phyloP scores from a whole-genome alignment of 2,888 invertebrate species.

The Cheilosia variabilis region DNA sequence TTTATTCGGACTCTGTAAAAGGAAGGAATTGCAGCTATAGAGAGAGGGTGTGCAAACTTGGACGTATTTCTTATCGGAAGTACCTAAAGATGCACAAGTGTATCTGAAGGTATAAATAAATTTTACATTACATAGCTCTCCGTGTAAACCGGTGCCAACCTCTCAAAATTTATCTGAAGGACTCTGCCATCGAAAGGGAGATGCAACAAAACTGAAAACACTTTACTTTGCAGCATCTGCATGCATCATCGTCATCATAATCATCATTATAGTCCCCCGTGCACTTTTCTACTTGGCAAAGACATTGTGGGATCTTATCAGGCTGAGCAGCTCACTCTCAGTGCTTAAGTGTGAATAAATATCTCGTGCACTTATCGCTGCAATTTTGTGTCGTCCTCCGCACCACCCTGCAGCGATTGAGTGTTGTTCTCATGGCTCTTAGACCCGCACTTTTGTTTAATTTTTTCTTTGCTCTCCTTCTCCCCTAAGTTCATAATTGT shows the following conservation, averaged over 20 bases:
- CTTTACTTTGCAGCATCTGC: constrained; percentile 66
- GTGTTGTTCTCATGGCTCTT: constrained; percentile 61
- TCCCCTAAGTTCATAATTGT: constrained; percentile 64
- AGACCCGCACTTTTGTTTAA: constrained; percentile 22
- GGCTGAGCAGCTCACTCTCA: constrained; percentile 39
- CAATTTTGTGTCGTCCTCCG: constrained; percentile 47
- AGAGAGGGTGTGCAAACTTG: too few species aligned
- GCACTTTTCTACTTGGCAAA: constrained; percentile 58
- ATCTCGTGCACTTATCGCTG: constrained; percentile 70
- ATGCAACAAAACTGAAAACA: constrained; percentile 30
- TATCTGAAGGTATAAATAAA: background rate
- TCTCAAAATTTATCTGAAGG: constrained; percentile 46
- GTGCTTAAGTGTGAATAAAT: constrained; percentile 52
- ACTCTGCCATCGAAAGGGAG: constrained; percentile 22
- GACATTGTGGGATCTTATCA: constrained; percentile 64
- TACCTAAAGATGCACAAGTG: constrained; percentile 5
- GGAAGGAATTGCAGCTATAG: too few species aligned
- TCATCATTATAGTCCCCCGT: background rate
- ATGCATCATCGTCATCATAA: constrained; percentile 54
- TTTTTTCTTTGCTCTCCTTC: background rate
- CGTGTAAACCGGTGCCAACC: constrained; percentile 11
- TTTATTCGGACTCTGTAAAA: background rate
- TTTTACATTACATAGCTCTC: too few species aligned
- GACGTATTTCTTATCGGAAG: background rate
- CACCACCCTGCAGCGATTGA: constrained; percentile 26